Conservation (phyloP, 2,888 invertebrate species). For the Stenichneumon culpator region DNA sequence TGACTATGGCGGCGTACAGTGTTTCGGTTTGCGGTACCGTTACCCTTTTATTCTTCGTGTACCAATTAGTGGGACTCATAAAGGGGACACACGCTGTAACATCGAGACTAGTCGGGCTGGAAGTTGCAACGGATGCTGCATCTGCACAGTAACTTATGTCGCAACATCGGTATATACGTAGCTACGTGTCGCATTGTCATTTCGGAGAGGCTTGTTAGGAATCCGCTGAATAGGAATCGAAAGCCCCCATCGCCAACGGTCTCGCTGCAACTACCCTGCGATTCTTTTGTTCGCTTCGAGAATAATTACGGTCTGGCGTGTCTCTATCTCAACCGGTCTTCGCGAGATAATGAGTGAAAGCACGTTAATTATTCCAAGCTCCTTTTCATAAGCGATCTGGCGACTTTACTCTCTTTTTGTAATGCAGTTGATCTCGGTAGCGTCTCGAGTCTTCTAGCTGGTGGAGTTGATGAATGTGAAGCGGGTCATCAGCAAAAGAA, state of each 20-base stretch:
- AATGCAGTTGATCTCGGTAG: neutral
- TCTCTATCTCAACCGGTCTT: slow-evolving; percentile 10
- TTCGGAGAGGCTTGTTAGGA: slow-evolving; percentile 23
- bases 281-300: slow-evolving; percentile 38
- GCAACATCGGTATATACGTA: neutral
- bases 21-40: slow-evolving; percentile 1
- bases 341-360: slow-evolving; percentile 26
- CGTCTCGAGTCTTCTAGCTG: neutral
- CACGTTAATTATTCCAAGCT: neutral
- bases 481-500: neutral
- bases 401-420: neutral
- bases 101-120: neutral
- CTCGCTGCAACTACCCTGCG: neutral
- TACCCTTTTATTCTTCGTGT: slow-evolving; percentile 30
- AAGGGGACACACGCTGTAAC: slow-evolving; percentile 3
- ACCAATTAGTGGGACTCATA: slow-evolving; percentile 43
- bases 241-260: slow-evolving; percentile 4
- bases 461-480: neutral
- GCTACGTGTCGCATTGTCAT: slow-evolving; percentile 33
- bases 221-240: slow-evolving; percentile 38
- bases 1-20: neutral
- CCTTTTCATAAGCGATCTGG: neutral
- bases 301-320: slow-evolving; percentile 9
- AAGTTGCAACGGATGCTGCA: neutral
- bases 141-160: neutral